phyloP scores from a whole-genome alignment of 2,113 vertebrate genomes.

The Bothrops jararaca region DNA sequence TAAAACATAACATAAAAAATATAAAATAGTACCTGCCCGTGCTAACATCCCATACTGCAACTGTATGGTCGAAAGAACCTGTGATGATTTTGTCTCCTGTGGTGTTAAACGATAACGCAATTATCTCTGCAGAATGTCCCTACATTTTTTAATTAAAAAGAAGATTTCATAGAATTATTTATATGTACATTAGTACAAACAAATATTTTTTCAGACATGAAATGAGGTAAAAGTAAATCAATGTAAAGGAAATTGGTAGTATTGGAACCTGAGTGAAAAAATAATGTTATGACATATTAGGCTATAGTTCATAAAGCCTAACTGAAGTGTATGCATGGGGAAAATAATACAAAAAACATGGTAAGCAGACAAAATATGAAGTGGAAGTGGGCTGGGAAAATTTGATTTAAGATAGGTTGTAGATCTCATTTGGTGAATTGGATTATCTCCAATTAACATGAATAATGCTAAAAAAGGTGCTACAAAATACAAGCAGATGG shows the following conservation, averaged over 20 bases:
- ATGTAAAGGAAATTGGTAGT: neutral
- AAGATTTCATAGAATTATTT: conserved; percentile 10
- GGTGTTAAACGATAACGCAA: conserved; percentile 87
- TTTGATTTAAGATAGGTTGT: neutral
- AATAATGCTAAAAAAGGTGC: neutral
- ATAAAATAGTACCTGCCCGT: conserved; percentile 80
- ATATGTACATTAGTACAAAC: neutral
- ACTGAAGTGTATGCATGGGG: neutral
- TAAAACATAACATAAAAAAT: conserved; percentile 9
- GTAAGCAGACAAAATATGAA: neutral
- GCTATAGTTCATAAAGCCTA: neutral
- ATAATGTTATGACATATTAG: neutral
- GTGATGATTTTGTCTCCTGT: conserved; percentile 85
- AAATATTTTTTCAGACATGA: neutral
- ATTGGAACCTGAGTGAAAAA: neutral
- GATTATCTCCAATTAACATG: neutral
- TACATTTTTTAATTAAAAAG: conserved; percentile 51
- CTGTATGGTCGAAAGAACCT: conserved; percentile 91
- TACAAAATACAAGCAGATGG: neutral
- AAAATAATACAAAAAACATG: neutral
- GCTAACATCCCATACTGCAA: conserved; percentile 85
- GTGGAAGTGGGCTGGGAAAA: neutral
- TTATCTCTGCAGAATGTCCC: conserved; percentile 91
- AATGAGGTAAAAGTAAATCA: neutral
- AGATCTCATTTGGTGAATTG: neutral